These are phyloP conservation scores for Okamejei kenojei DNA, from an alignment of 2,797 vertebrate genomes.

Conservation along the genomic window DNA sequence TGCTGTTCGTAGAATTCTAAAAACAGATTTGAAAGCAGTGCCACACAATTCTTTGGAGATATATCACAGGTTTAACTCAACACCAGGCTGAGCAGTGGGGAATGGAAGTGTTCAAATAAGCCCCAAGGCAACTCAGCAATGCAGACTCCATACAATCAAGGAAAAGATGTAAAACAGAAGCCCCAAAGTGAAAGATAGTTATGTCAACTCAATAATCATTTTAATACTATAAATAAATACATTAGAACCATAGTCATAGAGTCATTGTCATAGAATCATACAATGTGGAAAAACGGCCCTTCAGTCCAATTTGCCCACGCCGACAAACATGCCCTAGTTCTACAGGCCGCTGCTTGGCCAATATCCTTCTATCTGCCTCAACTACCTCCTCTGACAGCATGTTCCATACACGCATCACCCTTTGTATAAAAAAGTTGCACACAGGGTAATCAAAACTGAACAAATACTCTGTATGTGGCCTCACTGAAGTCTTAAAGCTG, in stretches of 20 bases:
- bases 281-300: no score
- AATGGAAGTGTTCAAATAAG: background rate
- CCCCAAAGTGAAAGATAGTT: background rate
- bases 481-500: no score
- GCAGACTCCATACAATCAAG: background rate
- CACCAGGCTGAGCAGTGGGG: background rate
- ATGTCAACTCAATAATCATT: conserved; percentile 9
- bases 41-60: background rate
- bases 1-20: background rate
- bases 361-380: no score
- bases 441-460: no score
- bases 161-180: background rate
- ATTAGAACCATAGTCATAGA: background rate
- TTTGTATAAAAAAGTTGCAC: no score
- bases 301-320: no score
- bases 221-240: background rate
- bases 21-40: background rate
- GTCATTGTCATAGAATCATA: no score
- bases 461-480: no score
- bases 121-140: background rate
- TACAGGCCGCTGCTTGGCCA: no score
- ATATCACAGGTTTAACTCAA: background rate
- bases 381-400: no score
- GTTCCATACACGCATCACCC: no score
- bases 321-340: no score